These are phyloP conservation scores for Neosalanx taihuensis DNA, from an alignment of 2,797 vertebrate species.

Conservation along the genomic window DNA sequence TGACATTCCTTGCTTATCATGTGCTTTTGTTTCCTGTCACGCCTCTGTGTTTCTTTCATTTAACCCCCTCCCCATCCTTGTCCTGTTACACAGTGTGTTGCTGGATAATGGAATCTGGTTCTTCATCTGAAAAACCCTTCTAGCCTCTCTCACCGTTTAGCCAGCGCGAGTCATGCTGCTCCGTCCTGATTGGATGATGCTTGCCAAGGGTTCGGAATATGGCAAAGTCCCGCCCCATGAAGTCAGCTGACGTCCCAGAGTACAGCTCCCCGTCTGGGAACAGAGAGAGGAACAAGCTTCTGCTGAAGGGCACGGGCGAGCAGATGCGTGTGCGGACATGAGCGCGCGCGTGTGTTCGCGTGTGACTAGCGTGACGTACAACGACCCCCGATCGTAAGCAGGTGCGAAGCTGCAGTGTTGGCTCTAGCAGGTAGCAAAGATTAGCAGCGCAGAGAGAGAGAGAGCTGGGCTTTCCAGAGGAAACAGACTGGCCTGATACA, in stretches of 20 bases:
- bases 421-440: background rate
- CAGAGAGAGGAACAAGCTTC: background rate
- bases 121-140: background rate
- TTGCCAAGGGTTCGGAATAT: conserved; percentile 95
- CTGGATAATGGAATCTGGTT: background rate
- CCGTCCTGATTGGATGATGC: conserved; percentile 96
- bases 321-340: conserved; percentile 6
- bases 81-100: too few species aligned
- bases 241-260: conserved; percentile 95
- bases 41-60: background rate
- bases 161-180: conserved; percentile 98
- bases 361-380: background rate
- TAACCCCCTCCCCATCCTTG: background rate
- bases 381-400: background rate
- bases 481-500: background rate
- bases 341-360: background rate
- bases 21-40: background rate
- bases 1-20: too few species aligned
- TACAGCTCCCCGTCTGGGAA: conserved; percentile 91
- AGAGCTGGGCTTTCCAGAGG: background rate
- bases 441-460: background rate
- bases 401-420: background rate
- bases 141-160: conserved; percentile 82
- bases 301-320: background rate
- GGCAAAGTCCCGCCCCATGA: conserved; percentile 98